These are phyloP conservation scores for Motacilla tschutschensis DNA, from an alignment of 2,113 vertebrate genomes.

Conservation along the genomic window DNA sequence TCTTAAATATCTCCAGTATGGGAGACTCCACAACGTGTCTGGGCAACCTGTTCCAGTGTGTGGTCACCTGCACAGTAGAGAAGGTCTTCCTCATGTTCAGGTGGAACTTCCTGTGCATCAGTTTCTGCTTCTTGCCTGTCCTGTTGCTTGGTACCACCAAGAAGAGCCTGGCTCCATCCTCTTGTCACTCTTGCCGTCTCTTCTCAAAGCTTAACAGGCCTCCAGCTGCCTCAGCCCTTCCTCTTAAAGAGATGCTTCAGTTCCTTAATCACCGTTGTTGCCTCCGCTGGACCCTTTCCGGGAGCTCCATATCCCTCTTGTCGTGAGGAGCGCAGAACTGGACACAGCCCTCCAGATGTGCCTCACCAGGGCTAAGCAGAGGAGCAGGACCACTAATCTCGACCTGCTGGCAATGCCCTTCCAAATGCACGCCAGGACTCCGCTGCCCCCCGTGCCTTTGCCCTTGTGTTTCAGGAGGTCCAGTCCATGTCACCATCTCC, in stretches of 20 bases:
- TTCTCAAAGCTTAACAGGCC: not conserved
- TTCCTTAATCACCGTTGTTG: not conserved
- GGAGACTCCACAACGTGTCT: not conserved
- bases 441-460: not conserved
- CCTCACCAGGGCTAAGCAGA: not conserved
- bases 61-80: not conserved
- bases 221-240: not conserved
- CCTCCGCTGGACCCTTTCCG: not conserved
- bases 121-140: not conserved
- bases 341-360: too few relatives aligned
- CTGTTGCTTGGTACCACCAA: not conserved
- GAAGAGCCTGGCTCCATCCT: not conserved
- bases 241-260: not conserved
- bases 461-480: not conserved
- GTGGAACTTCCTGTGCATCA: not conserved
- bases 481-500: rapidly evolving
- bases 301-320: not conserved
- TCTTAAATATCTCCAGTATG: not conserved
- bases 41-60: not conserved
- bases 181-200: too few relatives aligned
- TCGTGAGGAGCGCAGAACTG: not conserved
- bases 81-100: not conserved
- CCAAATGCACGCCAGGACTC: not conserved
- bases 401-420: not conserved
- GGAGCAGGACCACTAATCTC: not conserved